These are phyloP conservation scores for Flexamia atlantica DNA, from an alignment of 2,888 invertebrate genomes.

Conservation along the genomic window DNA sequence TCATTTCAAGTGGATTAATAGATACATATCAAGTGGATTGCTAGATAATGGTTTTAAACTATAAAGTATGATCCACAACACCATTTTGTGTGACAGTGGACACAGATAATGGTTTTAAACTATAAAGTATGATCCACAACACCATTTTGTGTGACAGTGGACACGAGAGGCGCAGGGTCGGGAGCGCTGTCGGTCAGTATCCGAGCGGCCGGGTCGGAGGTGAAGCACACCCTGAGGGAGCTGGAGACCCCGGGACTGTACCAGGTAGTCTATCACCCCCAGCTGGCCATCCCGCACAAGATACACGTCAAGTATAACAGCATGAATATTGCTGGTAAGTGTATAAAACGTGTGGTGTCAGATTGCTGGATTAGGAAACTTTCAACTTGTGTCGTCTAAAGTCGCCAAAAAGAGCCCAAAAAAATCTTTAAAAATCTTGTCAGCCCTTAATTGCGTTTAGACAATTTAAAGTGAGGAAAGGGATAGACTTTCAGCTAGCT, in stretches of 20 bases:
- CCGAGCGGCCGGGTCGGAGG: constrained; percentile 88
- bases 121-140: background rate
- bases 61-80: background rate
- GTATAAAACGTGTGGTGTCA: no score
- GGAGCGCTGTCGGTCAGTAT: constrained; percentile 90
- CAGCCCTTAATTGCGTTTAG: no score
- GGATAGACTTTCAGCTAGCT: no score
- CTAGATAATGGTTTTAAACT: no score
- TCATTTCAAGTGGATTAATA: no score
- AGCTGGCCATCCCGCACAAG: constrained; percentile 91
- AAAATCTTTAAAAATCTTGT: no score
- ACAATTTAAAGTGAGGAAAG: no score
- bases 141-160: constrained; percentile 76
- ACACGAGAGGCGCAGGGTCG: constrained; percentile 88
- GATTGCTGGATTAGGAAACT: no score
- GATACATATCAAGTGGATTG: no score
- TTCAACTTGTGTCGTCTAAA: no score
- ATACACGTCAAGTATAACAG: constrained; percentile 93
- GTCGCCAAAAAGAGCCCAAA: no score
- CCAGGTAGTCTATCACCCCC: constrained; percentile 93
- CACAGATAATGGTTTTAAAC: no score
- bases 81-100: constrained; percentile 77
- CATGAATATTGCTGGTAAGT: constrained; percentile 81
- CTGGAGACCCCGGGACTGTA: constrained; percentile 84
- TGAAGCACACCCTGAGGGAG: constrained; percentile 89